A percentile compares a stretch with the other conserved stretches of the same genome.
phyloP scores from a whole-genome alignment of 2,113 vertebrate species.

The Melierax canorus region DNA sequence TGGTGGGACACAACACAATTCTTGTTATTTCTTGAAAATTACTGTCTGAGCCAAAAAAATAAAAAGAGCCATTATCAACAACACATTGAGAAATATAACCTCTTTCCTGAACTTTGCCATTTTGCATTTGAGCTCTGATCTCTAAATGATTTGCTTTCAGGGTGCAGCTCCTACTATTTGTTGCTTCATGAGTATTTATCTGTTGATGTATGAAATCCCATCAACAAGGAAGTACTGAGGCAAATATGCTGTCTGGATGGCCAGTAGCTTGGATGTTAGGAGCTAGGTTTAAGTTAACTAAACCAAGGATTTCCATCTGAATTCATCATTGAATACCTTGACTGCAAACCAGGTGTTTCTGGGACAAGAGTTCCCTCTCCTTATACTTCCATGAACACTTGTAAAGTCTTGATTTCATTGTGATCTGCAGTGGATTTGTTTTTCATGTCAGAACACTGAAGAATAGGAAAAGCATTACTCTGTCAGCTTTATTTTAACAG shows the following conservation, averaged over 20 bases:
- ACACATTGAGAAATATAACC: neutral
- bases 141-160: neutral
- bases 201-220: neutral
- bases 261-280: neutral
- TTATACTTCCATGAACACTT: neutral
- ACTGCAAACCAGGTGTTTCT: neutral
- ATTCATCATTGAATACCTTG: neutral
- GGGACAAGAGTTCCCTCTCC: neutral
- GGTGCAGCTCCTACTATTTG: neutral
- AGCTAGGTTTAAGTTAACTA: neutral
- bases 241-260: neutral
- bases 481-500: neutral
- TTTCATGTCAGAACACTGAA: neutral
- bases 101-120: neutral
- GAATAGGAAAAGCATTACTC: neutral
- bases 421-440: neutral
- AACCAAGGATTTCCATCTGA: neutral
- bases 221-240: neutral
- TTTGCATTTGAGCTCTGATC: neutral
- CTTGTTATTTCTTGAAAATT: neutral
- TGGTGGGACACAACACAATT: neutral
- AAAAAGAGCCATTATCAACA: neutral
- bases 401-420: neutral
- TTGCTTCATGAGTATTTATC: neutral
- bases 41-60: neutral